These are phyloP conservation scores for Ceratothoa steindachneri DNA, from an alignment of 2,888 invertebrate genomes.

Conservation along the genomic window DNA sequence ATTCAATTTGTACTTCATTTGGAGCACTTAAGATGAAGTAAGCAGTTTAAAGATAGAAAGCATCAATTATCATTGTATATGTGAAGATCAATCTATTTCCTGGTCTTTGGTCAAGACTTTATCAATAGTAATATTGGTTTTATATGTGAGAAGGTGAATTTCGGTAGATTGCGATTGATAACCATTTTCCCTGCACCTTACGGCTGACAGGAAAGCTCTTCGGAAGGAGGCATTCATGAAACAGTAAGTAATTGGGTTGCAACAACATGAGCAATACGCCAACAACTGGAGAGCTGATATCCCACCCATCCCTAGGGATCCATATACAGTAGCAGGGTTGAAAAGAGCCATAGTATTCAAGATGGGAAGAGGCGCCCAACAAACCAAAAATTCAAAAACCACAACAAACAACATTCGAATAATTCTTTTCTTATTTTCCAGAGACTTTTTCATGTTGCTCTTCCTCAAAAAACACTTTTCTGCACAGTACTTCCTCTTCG, in stretches of 20 bases:
- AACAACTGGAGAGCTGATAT: slow-evolving; percentile 60
- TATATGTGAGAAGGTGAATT: too few relatives aligned
- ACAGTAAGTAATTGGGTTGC: slow-evolving; percentile 67
- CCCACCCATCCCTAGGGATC: slow-evolving; percentile 56
- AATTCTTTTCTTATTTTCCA: slow-evolving; percentile 57
- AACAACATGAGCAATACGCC: slow-evolving; percentile 62
- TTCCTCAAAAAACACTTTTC: slow-evolving; percentile 52
- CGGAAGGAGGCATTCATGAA: slow-evolving; percentile 66
- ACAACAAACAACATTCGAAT: slow-evolving; percentile 65
- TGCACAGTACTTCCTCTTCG: too few relatives aligned
- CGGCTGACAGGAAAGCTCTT: slow-evolving; percentile 61
- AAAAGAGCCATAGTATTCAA: slow-evolving; percentile 61
- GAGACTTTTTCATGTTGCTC: slow-evolving; percentile 56
- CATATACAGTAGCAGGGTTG: slow-evolving; percentile 56
- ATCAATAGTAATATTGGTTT: too few relatives aligned
- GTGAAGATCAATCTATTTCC: too few relatives aligned
- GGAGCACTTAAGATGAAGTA: too few relatives aligned
- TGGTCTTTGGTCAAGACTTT: too few relatives aligned
- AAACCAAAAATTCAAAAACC: slow-evolving; percentile 66
- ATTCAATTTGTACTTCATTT: too few relatives aligned
- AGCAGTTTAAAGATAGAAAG: too few relatives aligned
- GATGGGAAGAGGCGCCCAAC: slow-evolving; percentile 65
- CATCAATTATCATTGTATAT: too few relatives aligned
- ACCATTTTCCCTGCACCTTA: too few relatives aligned
- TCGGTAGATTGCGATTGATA: too few relatives aligned